Evolutionary conservation across 2,888 invertebrate species (phyloP).

Genomic region (Agriopis leucophaearia): DNA sequence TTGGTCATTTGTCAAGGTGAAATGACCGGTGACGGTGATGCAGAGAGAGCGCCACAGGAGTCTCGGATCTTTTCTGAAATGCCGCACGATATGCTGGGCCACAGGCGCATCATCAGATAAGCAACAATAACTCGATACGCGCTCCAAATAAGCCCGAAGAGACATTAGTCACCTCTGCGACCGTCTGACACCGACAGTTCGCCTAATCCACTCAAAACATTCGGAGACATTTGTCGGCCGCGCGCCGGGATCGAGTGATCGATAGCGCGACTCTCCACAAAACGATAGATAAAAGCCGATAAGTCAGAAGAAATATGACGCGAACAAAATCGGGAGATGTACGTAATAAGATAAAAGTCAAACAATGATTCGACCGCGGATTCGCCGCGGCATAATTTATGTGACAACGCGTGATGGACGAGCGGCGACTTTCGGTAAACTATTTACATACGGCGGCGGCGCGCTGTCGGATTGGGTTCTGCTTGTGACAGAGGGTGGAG

Average conservation of each 20-base stretch:
- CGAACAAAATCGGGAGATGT: slow-evolving; percentile 87
- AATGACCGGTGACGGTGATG: slow-evolving; percentile 55
- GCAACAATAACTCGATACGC: slow-evolving; percentile 80
- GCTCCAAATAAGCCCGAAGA: slow-evolving; percentile 78
- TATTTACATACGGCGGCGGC: slow-evolving; percentile 85
- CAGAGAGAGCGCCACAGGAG: slow-evolving; percentile 46
- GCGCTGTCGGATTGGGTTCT: slow-evolving; percentile 85
- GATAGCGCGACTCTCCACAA: slow-evolving; percentile 84
- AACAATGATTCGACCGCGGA: slow-evolving; percentile 87
- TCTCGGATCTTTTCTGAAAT: slow-evolving; percentile 36
- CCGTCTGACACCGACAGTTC: slow-evolving; percentile 73
- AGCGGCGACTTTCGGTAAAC: slow-evolving; percentile 86
- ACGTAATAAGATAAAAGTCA: slow-evolving; percentile 87
- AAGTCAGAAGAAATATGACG: slow-evolving; percentile 86
- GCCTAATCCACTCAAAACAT: slow-evolving; percentile 85
- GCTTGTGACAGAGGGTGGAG: slow-evolving; percentile 85
- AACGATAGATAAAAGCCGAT: slow-evolving; percentile 86
- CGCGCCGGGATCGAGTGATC: slow-evolving; percentile 79
- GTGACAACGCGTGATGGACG: slow-evolving; percentile 87
- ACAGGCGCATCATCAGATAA: slow-evolving; percentile 78
- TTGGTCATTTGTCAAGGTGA: slow-evolving; percentile 71
- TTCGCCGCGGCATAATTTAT: slow-evolving; percentile 87
- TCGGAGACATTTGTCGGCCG: slow-evolving; percentile 84
- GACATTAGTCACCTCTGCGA: slow-evolving; percentile 77
- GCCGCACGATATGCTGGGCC: slow-evolving; percentile 41